Evolutionary conservation across 2,888 invertebrate genomes (phyloP).

Genomic region (Diarsia rubi): DNA sequence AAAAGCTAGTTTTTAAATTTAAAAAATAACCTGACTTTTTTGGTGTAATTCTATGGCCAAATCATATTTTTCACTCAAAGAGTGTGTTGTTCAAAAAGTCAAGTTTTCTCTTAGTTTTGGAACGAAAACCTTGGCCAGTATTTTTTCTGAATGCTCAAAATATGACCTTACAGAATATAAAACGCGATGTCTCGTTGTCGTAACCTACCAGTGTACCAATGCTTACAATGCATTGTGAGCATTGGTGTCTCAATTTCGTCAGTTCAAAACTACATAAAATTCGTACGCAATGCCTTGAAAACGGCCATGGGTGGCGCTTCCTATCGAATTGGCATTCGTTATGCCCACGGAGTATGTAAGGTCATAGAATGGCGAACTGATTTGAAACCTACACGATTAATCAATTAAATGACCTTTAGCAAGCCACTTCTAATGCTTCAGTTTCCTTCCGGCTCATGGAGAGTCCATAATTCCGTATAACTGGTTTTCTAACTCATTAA

Average conservation of each 20-base stretch:
- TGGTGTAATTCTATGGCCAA: too few relatives aligned
- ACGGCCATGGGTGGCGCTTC: conserved; percentile 33
- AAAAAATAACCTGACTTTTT: not conserved
- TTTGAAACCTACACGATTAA: not conserved
- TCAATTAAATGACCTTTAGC: conserved; percentile 7
- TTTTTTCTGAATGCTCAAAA: conserved; percentile 47
- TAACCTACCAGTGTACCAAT: conserved; percentile 29
- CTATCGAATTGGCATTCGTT: not conserved
- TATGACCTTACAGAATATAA: conserved; percentile 19
- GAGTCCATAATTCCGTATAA: not conserved
- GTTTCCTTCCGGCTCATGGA: conserved; percentile 13
- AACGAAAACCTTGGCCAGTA: conserved; percentile 9
- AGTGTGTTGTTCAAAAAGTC: not conserved
- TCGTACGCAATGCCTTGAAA: conserved; percentile 32
- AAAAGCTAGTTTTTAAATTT: not conserved
- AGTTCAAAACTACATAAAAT: conserved; percentile 14
- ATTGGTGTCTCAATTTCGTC: conserved; percentile 26
- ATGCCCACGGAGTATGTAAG: conserved; percentile 15
- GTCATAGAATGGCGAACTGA: conserved; percentile 31
- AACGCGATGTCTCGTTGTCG: conserved; percentile 41
- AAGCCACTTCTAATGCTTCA: not conserved
- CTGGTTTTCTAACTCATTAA: conserved; percentile 2
- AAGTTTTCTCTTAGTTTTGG: not conserved
- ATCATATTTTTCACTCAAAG: not conserved
- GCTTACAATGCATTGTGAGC: conserved; percentile 16